These are phyloP conservation scores for Dromococcyx pavoninus DNA, from an alignment of 2,797 vertebrate species.

Conservation along the genomic window DNA sequence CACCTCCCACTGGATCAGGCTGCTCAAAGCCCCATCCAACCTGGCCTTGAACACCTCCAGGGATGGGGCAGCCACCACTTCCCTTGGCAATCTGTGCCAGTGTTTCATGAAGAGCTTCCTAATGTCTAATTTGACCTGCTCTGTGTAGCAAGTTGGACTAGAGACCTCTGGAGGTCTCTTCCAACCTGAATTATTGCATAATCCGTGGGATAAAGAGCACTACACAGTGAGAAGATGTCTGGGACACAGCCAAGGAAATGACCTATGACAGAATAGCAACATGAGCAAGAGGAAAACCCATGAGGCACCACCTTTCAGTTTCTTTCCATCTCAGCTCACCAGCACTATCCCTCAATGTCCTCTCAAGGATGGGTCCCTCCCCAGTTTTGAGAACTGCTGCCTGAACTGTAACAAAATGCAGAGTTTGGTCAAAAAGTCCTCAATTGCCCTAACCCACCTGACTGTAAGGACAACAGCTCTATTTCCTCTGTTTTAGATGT, in stretches of 20 bases:
- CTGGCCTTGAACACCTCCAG: too few species aligned
- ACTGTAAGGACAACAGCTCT: not conserved
- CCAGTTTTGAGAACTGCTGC: not conserved
- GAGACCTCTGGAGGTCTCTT: not conserved
- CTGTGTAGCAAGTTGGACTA: not conserved
- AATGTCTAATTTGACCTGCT: too few species aligned
- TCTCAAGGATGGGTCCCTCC: not conserved
- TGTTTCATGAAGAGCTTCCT: too few species aligned
- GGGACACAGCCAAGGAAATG: conserved; percentile 24
- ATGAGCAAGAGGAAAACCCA: conserved; percentile 12
- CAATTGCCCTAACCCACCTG: not conserved
- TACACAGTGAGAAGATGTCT: not conserved
- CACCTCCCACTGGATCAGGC: too few species aligned
- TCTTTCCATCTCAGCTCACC: not conserved
- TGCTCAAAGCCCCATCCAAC: too few species aligned
- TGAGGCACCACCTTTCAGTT: not conserved
- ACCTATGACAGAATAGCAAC: conserved; percentile 4
- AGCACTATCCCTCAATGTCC: not conserved
- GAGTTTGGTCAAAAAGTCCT: not conserved
- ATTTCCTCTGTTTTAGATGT: not conserved
- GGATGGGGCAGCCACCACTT: too few species aligned
- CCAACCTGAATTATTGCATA: not conserved
- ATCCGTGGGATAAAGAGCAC: not conserved
- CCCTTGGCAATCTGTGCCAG: too few species aligned
- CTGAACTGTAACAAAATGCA: not conserved